These are phyloP conservation scores for Teleogryllus occipitalis DNA, from an alignment of 1,140 invertebrate species.

Conservation along the genomic window DNA sequence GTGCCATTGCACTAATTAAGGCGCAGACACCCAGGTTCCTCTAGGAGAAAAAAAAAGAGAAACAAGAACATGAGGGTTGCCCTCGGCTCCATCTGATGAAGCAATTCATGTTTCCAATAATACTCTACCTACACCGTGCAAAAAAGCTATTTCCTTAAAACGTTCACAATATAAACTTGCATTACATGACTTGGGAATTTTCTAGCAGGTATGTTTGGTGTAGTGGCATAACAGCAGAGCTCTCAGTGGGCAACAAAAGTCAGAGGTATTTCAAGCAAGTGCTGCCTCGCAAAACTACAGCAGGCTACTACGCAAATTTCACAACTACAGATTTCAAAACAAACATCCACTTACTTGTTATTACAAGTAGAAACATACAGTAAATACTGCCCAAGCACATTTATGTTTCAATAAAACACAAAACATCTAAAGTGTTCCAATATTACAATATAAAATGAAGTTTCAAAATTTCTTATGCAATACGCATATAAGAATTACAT, in stretches of 20 bases:
- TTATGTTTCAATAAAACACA: neutral
- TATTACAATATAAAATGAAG: neutral
- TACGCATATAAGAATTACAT: neutral
- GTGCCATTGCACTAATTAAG: neutral
- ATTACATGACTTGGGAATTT: constrained; percentile 5
- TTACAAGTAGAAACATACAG: neutral
- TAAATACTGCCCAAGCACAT: neutral
- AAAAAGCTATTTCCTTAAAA: neutral
- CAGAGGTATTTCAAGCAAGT: neutral
- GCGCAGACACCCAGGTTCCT: neutral
- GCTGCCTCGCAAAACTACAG: neutral
- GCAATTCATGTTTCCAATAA: neutral
- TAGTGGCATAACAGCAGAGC: neutral
- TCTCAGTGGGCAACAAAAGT: neutral
- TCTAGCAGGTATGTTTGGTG: neutral
- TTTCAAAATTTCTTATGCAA: neutral
- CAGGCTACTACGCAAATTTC: neutral
- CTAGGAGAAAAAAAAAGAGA: neutral
- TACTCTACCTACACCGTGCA: constrained; percentile 3
- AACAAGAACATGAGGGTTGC: neutral
- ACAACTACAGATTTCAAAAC: neutral
- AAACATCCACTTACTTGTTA: neutral
- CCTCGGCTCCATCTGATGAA: neutral
- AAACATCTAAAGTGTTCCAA: neutral
- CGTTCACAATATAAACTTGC: neutral